Conservation (phyloP, 2,113 vertebrate genomes). For the Lepisosteus osseus region DNA sequence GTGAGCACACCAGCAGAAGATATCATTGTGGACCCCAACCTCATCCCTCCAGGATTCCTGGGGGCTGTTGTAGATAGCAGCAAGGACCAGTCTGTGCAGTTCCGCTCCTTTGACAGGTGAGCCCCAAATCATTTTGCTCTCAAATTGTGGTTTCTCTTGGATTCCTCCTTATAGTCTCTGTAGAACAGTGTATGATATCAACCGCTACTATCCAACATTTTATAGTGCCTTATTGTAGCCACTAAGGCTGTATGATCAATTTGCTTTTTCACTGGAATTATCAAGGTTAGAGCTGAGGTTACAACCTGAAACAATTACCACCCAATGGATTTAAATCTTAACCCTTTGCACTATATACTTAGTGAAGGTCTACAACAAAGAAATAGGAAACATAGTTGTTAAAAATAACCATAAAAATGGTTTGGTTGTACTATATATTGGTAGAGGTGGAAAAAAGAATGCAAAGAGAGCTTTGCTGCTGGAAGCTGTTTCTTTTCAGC, state of each 20-base stretch:
- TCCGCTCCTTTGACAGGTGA: constrained; percentile 93
- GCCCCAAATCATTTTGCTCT: background rate
- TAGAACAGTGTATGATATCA: no score
- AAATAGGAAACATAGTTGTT: constrained; percentile 24
- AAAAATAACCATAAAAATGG: constrained; percentile 31
- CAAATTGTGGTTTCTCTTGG: no score
- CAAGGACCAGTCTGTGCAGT: constrained; percentile 72
- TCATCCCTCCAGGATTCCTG: constrained; percentile 79
- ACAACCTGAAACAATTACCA: no score
- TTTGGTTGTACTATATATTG: background rate
- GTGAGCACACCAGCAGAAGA: constrained; percentile 80
- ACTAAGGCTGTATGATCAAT: no score
- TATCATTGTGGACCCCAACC: constrained; percentile 68
- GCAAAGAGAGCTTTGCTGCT: constrained; percentile 13
- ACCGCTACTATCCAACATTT: no score
- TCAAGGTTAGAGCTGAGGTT: no score
- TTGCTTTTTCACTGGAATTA: no score
- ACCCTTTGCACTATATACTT: background rate
- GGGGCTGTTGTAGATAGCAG: constrained; percentile 69
- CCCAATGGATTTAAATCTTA: no score
- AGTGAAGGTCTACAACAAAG: background rate
- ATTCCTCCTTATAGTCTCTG: no score
- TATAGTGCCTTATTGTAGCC: no score
- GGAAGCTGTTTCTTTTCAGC: constrained; percentile 45
- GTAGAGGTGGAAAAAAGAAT: background rate